These are phyloP conservation scores for Sylvilagus floridanus DNA, from an alignment of 2,797 vertebrate species.

Conservation along the genomic window DNA sequence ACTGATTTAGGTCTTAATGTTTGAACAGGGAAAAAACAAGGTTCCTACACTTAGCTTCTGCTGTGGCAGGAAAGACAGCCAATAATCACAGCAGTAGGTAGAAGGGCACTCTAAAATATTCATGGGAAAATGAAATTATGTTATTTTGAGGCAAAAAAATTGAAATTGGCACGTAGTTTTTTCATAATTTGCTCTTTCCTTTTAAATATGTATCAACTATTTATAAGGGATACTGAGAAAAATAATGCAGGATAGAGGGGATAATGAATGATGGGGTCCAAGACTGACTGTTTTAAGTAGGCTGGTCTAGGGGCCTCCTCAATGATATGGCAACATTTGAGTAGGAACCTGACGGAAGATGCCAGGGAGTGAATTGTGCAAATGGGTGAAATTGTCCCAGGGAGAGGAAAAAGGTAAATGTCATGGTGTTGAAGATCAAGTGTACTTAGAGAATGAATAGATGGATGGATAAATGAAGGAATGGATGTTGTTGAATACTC, in stretches of 20 bases:
- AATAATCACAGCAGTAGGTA: neutral
- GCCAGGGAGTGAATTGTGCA: neutral
- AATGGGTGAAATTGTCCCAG: slow-evolving; percentile 5
- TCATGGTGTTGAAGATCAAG: neutral
- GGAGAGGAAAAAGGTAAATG: slow-evolving; percentile 29
- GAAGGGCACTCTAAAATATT: too few relatives aligned
- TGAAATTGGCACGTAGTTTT: too few relatives aligned
- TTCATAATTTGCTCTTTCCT: too few relatives aligned
- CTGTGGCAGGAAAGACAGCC: neutral
- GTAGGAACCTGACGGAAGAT: slow-evolving; percentile 4
- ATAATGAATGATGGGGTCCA: neutral
- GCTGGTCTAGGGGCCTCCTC: neutral
- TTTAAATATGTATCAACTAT: neutral
- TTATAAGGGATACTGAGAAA: slow-evolving; percentile 6
- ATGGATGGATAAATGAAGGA: neutral
- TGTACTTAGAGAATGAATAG: neutral
- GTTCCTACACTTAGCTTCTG: neutral
- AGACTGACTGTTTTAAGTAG: neutral
- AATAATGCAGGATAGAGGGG: neutral
- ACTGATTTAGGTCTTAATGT: neutral
- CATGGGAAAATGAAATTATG: too few relatives aligned
- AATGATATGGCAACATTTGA: neutral
- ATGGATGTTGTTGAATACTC: neutral
- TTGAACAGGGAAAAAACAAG: slow-evolving; percentile 38
- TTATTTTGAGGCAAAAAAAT: too few relatives aligned